Percentiles rank a stretch among this genome's conserved stretches.
Conservation (phyloP, 2,888 invertebrate genomes). For the Xestia c-nigrum region DNA sequence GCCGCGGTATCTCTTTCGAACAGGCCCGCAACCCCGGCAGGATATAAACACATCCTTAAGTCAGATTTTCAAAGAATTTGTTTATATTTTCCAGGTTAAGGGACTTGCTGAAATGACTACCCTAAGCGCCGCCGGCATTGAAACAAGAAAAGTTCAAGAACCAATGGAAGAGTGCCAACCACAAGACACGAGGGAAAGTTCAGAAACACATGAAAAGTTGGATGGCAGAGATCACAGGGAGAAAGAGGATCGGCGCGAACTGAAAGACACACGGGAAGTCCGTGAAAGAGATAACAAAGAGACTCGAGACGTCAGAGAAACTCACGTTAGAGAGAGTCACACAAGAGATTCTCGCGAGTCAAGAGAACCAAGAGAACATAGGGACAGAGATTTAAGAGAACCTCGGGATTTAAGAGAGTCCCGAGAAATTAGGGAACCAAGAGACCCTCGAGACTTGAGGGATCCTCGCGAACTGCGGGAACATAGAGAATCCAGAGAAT, state of each 20-base stretch:
- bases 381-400: constrained; percentile 82
- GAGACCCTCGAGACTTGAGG: constrained; percentile 80
- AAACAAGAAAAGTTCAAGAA: constrained; percentile 86
- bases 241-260: constrained; percentile 83
- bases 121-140: constrained; percentile 92
- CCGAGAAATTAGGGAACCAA: constrained; percentile 81
- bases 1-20: no score
- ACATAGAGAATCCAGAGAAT: constrained; percentile 78
- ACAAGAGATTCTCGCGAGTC: constrained; percentile 82
- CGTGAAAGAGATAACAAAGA: constrained; percentile 84
- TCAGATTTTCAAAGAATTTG: not conserved
- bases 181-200: constrained; percentile 81
- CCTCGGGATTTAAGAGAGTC: constrained; percentile 76
- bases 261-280: constrained; percentile 79
- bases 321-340: constrained; percentile 78
- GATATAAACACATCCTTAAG: no score
- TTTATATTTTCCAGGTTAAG: constrained; percentile 91
- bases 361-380: constrained; percentile 77
- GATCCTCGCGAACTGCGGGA: constrained; percentile 77
- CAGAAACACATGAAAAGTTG: constrained; percentile 81
- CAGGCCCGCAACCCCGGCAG: no score
- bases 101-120: constrained; percentile 98
- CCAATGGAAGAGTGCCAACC: constrained; percentile 88
- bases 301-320: constrained; percentile 74
- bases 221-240: constrained; percentile 81